Evolutionary conservation across 2,888 invertebrate genomes (phyloP).

Genomic region (Drosophila mercatorum): DNA sequence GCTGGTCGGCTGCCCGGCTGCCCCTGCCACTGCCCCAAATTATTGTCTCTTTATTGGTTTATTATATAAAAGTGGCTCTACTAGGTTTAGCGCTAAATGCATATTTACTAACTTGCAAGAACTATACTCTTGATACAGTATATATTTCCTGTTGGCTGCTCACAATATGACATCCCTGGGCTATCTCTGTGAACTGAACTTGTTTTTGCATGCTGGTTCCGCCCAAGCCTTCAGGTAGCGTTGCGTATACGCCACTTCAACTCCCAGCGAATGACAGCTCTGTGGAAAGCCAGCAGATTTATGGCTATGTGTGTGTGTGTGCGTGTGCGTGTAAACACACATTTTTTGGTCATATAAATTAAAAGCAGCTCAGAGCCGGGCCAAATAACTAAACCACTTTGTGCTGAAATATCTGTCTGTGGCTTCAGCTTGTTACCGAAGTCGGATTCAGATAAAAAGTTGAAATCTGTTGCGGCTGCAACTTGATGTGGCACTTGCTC

Average conservation of each 20-base stretch:
- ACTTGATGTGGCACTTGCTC: constrained; percentile 58
- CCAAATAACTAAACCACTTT: constrained; percentile 71
- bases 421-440: constrained; percentile 60
- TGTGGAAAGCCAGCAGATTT: constrained; percentile 61
- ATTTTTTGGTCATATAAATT: constrained; percentile 69
- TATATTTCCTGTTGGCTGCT: too few species aligned
- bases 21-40: constrained; percentile 15
- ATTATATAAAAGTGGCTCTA: constrained; percentile 20
- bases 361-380: constrained; percentile 67
- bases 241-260: constrained; percentile 13
- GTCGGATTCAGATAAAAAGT: constrained; percentile 69
- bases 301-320: constrained; percentile 18
- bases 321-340: constrained; percentile 27
- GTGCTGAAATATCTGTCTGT: constrained; percentile 66
- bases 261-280: constrained; percentile 27
- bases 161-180: not conserved
- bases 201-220: constrained; percentile 17
- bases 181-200: not conserved
- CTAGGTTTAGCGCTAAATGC: not conserved
- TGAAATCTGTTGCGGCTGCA: constrained; percentile 73
- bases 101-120: too few species aligned
- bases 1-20: too few species aligned
- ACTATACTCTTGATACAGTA: too few species aligned
- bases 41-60: constrained; percentile 35
- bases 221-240: constrained; percentile 43